A percentile compares a stretch with the other conserved stretches of the same genome.
Evolutionary conservation across 30 jellyfish, hydroid and myxozoan genomes (phyloP).

Genomic region (Hydra vulgaris): DNA sequence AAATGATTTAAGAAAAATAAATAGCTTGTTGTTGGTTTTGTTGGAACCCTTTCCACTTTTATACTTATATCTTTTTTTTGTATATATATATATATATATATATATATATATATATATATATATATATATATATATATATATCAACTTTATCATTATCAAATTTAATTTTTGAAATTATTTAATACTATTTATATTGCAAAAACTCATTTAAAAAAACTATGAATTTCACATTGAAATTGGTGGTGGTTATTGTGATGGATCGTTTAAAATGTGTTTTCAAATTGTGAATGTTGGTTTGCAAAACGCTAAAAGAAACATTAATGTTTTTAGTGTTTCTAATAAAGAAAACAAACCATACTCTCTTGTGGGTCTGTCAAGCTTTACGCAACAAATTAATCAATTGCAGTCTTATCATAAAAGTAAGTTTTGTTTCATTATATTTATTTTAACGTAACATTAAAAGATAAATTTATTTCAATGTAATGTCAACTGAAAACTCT

Average conservation of each 20-base stretch:
- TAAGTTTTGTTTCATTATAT: background rate
- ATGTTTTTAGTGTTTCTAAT: background rate
- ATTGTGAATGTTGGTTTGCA: background rate
- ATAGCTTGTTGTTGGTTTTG: too few relatives aligned
- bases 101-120: too few relatives aligned
- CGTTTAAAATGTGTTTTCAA: background rate
- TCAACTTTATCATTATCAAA: too few relatives aligned
- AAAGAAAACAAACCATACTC: background rate
- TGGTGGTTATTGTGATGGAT: background rate
- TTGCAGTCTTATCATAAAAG: background rate
- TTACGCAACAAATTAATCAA: background rate
- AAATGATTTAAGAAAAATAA: too few relatives aligned
- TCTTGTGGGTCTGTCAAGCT: background rate
- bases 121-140: too few relatives aligned
- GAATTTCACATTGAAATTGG: background rate
- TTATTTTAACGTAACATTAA: background rate
- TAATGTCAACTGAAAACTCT: constrained; percentile 2
- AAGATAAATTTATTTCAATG: background rate
- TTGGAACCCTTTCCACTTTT: too few relatives aligned
- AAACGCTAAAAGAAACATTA: background rate
- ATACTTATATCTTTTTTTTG: too few relatives aligned
- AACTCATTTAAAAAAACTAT: background rate
- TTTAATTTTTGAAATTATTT: too few relatives aligned
- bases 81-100: too few relatives aligned
- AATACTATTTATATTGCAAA: too few relatives aligned